These are phyloP conservation scores for Eubasilissa splendida DNA, from an alignment of 2,888 invertebrate genomes.

Conservation along the genomic window DNA sequence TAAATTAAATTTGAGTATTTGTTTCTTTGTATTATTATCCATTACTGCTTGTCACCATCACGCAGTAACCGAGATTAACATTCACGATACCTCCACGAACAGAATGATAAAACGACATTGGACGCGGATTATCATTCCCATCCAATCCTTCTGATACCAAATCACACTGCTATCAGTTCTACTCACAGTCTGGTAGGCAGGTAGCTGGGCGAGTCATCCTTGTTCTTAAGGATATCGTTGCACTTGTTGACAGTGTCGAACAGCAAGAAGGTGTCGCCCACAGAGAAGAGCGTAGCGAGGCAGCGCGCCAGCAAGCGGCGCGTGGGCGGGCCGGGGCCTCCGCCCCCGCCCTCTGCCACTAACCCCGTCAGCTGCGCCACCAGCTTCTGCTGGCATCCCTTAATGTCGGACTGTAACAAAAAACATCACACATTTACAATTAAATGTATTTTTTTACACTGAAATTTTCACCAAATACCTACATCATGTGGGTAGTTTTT, in stretches of 20 bases:
- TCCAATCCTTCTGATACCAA: too few species aligned
- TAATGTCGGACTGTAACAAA: slow-evolving; percentile 89
- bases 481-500: too few species aligned
- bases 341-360: slow-evolving; percentile 89
- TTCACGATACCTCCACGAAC: too few species aligned
- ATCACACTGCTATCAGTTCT: background rate
- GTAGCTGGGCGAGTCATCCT: slow-evolving; percentile 97
- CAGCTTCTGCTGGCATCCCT: slow-evolving; percentile 95
- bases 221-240: slow-evolving; percentile 96
- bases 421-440: background rate
- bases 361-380: slow-evolving; percentile 94
- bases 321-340: slow-evolving; percentile 96
- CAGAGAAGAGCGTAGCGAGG: slow-evolving; percentile 94
- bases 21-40: too few species aligned
- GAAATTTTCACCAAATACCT: too few species aligned
- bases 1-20: too few species aligned
- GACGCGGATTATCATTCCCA: too few species aligned
- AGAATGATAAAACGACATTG: too few species aligned
- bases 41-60: too few species aligned
- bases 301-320: slow-evolving; percentile 92
- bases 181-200: slow-evolving; percentile 95
- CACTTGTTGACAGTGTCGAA: slow-evolving; percentile 98
- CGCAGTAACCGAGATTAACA: too few species aligned
- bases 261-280: slow-evolving; percentile 96
- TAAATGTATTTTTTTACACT: too few species aligned